Conservation (phyloP, 2,888 invertebrate genomes). For the Eristalis pertinax region DNA sequence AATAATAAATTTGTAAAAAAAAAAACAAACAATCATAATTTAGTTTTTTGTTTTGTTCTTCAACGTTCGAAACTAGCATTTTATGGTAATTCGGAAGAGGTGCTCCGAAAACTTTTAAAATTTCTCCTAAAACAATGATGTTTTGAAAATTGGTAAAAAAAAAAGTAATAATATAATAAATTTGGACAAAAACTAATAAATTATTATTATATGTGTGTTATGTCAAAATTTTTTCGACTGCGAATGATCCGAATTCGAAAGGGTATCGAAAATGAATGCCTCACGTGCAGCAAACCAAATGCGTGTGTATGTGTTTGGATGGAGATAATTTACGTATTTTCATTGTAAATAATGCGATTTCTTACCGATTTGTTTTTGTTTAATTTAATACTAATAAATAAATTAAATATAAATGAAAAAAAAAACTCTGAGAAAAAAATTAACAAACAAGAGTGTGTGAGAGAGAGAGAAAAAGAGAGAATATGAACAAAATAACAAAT, state of each 20-base stretch:
- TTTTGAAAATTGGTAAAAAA: not conserved
- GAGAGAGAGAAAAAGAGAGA: constrained; percentile 68
- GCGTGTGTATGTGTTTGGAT: constrained; percentile 31
- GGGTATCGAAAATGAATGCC: constrained; percentile 53
- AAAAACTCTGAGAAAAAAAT: constrained; percentile 70
- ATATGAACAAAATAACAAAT: constrained; percentile 70
- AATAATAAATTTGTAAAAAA: constrained; percentile 14
- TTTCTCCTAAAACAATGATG: constrained; percentile 60
- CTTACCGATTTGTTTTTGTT: constrained; percentile 72
- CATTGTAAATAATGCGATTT: constrained; percentile 68
- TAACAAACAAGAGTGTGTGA: constrained; percentile 58
- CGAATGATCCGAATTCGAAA: constrained; percentile 40
- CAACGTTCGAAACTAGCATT: constrained; percentile 62
- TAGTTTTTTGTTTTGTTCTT: constrained; percentile 24
- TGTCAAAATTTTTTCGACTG: constrained; percentile 35
- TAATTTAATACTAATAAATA: constrained; percentile 72
- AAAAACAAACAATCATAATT: constrained; percentile 23
- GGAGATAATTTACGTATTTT: constrained; percentile 67
- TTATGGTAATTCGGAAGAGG: constrained; percentile 66
- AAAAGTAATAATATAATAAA: constrained; percentile 15
- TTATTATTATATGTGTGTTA: not conserved
- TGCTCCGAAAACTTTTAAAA: constrained; percentile 58
- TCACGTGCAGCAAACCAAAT: constrained; percentile 65
- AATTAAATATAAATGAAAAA: constrained; percentile 71
- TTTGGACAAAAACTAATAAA: constrained; percentile 59